These are phyloP conservation scores for Rhinoptilus africanus DNA, from an alignment of 2,113 vertebrate species.

Conservation along the genomic window DNA sequence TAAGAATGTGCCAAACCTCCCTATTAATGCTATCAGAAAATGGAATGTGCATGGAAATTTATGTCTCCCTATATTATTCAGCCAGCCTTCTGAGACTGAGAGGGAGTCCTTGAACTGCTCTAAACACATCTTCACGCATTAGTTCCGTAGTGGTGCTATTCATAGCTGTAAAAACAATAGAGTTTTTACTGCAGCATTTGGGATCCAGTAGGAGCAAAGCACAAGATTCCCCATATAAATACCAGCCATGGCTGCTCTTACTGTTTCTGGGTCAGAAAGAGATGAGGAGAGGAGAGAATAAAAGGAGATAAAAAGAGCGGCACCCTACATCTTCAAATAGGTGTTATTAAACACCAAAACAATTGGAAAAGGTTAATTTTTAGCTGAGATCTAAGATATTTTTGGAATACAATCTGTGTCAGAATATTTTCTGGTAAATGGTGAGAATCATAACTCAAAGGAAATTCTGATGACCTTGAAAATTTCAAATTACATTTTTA, in stretches of 20 bases:
- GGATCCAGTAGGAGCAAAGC: background rate
- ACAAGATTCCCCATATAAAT: background rate
- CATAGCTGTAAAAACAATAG: background rate
- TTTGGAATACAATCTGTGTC: background rate
- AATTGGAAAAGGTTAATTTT: background rate
- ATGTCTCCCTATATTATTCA: background rate
- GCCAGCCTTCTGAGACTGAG: background rate
- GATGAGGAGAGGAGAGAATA: background rate
- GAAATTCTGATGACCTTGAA: background rate
- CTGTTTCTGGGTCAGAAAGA: background rate
- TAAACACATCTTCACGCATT: background rate
- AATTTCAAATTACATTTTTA: background rate
- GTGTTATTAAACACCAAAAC: background rate
- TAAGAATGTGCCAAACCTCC: background rate
- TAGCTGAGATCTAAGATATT: background rate
- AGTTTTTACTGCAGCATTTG: background rate
- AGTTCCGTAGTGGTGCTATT: background rate
- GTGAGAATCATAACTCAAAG: background rate
- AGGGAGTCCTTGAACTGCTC: background rate
- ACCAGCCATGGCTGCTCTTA: background rate
- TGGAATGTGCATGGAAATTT: background rate
- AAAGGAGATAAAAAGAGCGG: background rate
- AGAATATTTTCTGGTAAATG: background rate
- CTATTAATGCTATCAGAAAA: background rate
- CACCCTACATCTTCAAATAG: background rate